phyloP scores from a whole-genome alignment of 1,140 invertebrate species.

The Cyclina sinensis region DNA sequence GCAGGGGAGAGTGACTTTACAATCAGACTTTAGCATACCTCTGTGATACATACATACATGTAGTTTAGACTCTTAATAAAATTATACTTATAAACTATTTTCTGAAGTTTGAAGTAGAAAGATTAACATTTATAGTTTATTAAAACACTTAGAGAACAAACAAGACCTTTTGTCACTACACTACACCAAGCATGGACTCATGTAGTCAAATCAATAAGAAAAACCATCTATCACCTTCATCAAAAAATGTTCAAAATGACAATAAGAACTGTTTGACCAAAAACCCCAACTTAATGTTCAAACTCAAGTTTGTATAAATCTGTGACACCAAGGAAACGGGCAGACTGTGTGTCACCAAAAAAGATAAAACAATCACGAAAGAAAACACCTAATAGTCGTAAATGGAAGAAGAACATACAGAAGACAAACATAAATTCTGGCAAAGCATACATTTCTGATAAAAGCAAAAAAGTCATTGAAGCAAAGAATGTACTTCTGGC shows the following conservation, averaged over 20 bases:
- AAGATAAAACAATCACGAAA: not conserved
- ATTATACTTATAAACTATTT: no score
- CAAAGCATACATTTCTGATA: not conserved
- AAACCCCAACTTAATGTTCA: not conserved
- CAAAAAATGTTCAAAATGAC: not conserved
- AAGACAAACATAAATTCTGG: not conserved
- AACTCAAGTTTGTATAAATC: not conserved
- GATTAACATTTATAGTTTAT: no score
- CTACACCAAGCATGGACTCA: not conserved
- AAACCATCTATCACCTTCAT: not conserved
- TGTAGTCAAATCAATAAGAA: not conserved
- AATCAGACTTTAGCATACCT: no score
- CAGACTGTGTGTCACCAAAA: not conserved
- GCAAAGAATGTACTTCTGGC: not conserved
- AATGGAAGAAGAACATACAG: not conserved
- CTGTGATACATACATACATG: no score
- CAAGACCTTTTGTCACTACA: no score
- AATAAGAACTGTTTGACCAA: not conserved
- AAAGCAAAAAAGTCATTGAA: not conserved
- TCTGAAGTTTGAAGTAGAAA: no score
- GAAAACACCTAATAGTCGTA: not conserved
- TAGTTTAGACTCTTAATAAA: no score
- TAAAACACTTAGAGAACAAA: no score
- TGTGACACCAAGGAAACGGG: not conserved
- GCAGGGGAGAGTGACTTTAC: no score